phyloP scores from a whole-genome alignment of 2,797 vertebrate species.

The Squalus acanthias region DNA sequence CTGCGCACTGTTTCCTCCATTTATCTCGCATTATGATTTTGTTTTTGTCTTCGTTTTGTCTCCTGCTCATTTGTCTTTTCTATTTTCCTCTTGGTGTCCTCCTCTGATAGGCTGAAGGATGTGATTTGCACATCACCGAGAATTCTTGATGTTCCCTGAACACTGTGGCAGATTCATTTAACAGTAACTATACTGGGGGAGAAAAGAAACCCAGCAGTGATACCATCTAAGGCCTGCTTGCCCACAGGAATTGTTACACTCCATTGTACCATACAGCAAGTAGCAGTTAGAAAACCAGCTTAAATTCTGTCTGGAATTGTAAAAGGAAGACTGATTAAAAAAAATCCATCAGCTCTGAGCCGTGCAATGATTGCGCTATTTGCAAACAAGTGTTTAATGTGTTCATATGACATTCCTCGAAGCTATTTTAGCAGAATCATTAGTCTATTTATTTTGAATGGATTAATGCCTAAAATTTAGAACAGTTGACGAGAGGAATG shows the following conservation, averaged over 20 bases:
- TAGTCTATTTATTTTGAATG: background rate
- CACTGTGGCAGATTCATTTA: background rate
- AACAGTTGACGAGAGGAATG: background rate
- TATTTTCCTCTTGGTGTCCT: background rate
- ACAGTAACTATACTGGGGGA: no score
- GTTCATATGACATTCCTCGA: background rate
- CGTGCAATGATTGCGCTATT: background rate
- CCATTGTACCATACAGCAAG: background rate
- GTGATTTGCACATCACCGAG: background rate
- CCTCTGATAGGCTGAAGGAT: background rate
- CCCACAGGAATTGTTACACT: background rate
- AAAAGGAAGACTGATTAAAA: background rate
- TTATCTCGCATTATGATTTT: background rate
- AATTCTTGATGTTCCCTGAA: background rate
- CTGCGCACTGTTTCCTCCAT: background rate
- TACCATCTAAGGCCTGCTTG: background rate
- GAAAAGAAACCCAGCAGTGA: background rate
- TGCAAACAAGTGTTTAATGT: background rate
- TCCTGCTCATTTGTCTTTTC: background rate
- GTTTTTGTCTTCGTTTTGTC: background rate
- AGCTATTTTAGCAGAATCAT: background rate
- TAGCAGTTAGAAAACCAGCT: background rate
- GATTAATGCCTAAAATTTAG: background rate
- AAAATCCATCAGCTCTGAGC: background rate
- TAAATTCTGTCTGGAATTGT: background rate